phyloP scores from a whole-genome alignment of 2,888 invertebrate species.

The Polymixis lichenea region DNA sequence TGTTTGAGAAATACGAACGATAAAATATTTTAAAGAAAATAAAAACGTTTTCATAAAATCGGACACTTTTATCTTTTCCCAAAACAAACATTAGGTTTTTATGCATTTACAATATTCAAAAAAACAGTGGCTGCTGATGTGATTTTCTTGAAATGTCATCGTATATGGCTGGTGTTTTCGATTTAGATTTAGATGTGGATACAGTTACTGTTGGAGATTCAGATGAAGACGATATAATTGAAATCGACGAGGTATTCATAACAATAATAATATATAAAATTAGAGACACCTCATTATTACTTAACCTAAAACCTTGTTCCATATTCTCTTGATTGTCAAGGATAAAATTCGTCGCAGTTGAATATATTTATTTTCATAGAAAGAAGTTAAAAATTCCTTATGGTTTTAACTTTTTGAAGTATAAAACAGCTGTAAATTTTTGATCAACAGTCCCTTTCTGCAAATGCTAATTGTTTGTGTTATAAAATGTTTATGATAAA shows the following conservation, averaged over 20 bases:
- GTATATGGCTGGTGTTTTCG: slow-evolving; percentile 97
- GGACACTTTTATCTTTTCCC: slow-evolving; percentile 32
- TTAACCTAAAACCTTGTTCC: slow-evolving; percentile 91
- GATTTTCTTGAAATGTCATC: slow-evolving; percentile 90
- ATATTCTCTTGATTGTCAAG: slow-evolving; percentile 88
- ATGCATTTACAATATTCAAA: slow-evolving; percentile 57
- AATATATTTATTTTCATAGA: slow-evolving; percentile 26
- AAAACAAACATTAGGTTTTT: slow-evolving; percentile 40
- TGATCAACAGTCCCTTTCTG: neutral
- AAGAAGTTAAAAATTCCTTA: neutral
- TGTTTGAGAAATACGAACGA: slow-evolving; percentile 36
- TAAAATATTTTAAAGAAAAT: slow-evolving; percentile 33
- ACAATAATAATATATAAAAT: slow-evolving; percentile 41
- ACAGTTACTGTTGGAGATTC: slow-evolving; percentile 93
- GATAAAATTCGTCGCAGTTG: slow-evolving; percentile 71
- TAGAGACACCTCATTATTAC: slow-evolving; percentile 67
- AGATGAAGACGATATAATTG: slow-evolving; percentile 97
- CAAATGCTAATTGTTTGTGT: slow-evolving; percentile 36
- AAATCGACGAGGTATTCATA: slow-evolving; percentile 94
- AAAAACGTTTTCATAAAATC: slow-evolving; percentile 27
- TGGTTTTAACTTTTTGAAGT: neutral
- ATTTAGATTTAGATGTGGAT: slow-evolving; percentile 95
- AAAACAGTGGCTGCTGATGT: slow-evolving; percentile 85
- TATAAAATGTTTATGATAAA: slow-evolving; percentile 29
- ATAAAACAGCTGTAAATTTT: neutral